Percentiles rank a stretch among this genome's conserved stretches.
These are phyloP conservation scores for Paragorgia papillata DNA, from an alignment of 92 coral and sea anemone species.

Conservation along the genomic window DNA sequence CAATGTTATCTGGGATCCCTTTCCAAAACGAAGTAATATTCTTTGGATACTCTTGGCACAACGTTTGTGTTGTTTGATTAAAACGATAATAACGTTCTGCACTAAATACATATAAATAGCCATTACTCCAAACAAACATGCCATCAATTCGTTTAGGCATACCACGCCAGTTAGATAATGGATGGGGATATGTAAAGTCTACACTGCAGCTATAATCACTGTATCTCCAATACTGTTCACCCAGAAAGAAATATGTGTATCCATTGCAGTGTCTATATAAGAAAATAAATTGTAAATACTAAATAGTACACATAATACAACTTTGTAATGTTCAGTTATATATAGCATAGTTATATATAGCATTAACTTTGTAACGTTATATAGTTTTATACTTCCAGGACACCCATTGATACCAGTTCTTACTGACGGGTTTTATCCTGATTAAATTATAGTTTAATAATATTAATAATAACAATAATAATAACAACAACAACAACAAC, in stretches of 20 bases:
- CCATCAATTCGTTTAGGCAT: constrained; percentile 64
- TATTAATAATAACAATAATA: no score
- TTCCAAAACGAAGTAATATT: constrained; percentile 47
- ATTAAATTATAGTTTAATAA: no score
- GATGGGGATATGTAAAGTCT: constrained; percentile 70
- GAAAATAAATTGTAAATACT: neutral
- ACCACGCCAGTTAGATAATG: constrained; percentile 53
- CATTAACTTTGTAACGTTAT: no score
- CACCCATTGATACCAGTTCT: no score
- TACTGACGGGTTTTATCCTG: no score
- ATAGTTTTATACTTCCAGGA: no score
- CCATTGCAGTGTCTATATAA: constrained; percentile 63
- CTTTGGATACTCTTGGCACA: constrained; percentile 45
- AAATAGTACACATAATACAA: no score
- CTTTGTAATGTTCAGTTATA: no score
- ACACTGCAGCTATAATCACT: constrained; percentile 62
- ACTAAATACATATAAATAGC: constrained; percentile 64
- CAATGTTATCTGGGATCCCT: constrained; percentile 68
- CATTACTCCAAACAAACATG: constrained; percentile 78
- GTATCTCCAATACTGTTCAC: constrained; percentile 73
- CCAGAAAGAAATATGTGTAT: constrained; percentile 70
- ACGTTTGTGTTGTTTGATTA: constrained; percentile 40
- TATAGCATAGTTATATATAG: no score
- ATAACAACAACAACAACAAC: no score
- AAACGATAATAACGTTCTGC: constrained; percentile 59